Evolutionary conservation across 2,797 vertebrate genomes (phyloP).

Genomic region (Rhabdophis nuchalis): DNA sequence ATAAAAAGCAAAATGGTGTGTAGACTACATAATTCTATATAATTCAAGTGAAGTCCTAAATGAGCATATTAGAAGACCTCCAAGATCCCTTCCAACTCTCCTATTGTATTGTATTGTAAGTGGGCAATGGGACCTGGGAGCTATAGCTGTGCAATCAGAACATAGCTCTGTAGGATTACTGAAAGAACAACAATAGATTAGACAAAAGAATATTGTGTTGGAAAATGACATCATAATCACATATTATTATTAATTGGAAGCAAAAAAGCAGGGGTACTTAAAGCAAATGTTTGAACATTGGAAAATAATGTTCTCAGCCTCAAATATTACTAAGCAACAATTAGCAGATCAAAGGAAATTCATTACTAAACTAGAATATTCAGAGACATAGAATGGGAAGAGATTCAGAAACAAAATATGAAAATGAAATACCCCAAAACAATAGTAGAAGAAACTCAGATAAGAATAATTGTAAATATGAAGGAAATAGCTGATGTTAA

Average conservation of each 20-base stretch:
- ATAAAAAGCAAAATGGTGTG: not conserved
- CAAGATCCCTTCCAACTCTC: too few relatives aligned
- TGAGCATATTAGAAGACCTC: too few relatives aligned
- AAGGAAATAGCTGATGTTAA: not conserved
- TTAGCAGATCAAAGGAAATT: not conserved
- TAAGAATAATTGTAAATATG: not conserved
- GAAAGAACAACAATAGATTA: not conserved
- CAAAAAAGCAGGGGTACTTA: not conserved
- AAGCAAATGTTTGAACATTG: not conserved
- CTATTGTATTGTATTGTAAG: too few relatives aligned
- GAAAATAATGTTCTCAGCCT: not conserved
- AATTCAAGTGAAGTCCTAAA: not conserved
- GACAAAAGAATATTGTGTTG: not conserved
- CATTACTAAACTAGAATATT: not conserved
- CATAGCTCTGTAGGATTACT: not conserved
- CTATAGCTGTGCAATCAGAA: not conserved
- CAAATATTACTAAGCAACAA: not conserved
- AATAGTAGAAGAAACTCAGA: not conserved
- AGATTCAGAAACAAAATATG: not conserved
- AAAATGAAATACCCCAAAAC: not conserved
- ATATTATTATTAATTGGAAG: not conserved
- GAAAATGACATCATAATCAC: not conserved
- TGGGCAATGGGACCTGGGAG: not conserved
- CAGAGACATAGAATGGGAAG: not conserved
- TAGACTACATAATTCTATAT: not conserved